Evolutionary conservation across 2,888 invertebrate species (phyloP), one percentile per base, ranked within the genome.

Genomic region (Caenorhabditis becei): DNA sequence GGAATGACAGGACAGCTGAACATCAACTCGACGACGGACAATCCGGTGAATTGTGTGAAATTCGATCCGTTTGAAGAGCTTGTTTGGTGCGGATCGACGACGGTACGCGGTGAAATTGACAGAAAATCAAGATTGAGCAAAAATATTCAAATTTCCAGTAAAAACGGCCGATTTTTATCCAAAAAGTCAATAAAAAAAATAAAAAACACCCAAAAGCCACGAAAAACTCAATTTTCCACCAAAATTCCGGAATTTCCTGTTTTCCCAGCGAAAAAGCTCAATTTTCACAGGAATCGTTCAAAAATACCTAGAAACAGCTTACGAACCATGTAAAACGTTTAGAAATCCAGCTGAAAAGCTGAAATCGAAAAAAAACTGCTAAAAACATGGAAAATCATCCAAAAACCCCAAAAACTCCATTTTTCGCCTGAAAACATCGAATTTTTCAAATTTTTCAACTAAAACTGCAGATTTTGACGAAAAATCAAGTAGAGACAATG

Each of bases 11-110:
- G 5, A 4, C 32, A 32, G 10, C 11, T 81, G 1, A 54, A 58
- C 37, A 51, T 61, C 1, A 71, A 66, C 18, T 44, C 51, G 18
- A n/a, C 26, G n/a, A 58, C 20, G 1, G 54, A 59, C 18, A 77
- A 70, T 70, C 59, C 78, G 7, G 58, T 77, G 5, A 24, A 67
- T n/a, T 59, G 56, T 51, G 10, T 69, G 8, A 65, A 58, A 47
- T 85, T 84, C 44, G 85, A 85, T 61, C 75, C 82, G 18, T 62
- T 74, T 54, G 83, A 82, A 37, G 85, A 85, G 51, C 37, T 85
- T 1, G 44, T 83, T 11, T 85, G 85, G 85, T 54, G 59, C 16
- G 85, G 82, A 28, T 67, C 80, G 11, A 7, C 77, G 41, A 41
- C 7, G 7, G 41, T 41, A 11, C 14, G 41, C 14, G 41, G 41